Percentiles rank a stretch among this genome's conserved stretches.
Conservation (phyloP, 2,888 invertebrate genomes). For the Drosophila austrosaltans region DNA sequence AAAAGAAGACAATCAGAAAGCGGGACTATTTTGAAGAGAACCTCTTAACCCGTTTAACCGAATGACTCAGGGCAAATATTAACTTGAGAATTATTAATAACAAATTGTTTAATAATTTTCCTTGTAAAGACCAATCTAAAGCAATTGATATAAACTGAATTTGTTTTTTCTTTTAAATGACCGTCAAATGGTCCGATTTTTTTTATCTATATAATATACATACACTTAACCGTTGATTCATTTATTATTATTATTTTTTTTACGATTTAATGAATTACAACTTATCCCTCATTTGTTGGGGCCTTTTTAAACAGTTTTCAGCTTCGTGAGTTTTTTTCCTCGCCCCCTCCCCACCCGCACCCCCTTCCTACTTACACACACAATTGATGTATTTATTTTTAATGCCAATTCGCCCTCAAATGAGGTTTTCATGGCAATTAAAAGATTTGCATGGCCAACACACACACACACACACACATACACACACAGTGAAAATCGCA, state of each 20-base stretch:
- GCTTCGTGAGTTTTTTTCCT: neutral
- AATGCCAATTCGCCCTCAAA: conserved; percentile 63
- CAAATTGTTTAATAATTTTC: too few relatives aligned
- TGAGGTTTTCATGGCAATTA: conserved; percentile 77
- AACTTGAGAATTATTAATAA: too few relatives aligned
- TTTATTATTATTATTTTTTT: conserved; percentile 37
- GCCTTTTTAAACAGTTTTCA: conserved; percentile 36
- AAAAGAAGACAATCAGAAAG: too few relatives aligned
- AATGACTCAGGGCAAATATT: too few relatives aligned
- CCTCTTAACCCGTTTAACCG: too few relatives aligned
- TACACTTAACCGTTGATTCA: neutral
- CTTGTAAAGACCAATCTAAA: too few relatives aligned
- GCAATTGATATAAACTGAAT: too few relatives aligned
- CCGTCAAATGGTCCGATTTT: neutral
- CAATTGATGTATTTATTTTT: conserved; percentile 72
- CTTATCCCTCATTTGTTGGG: conserved; percentile 12
- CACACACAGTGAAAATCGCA: conserved; percentile 43
- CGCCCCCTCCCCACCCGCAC: neutral
- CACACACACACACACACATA: conserved; percentile 37
- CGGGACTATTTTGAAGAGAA: too few relatives aligned
- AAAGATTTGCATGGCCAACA: conserved; percentile 67
- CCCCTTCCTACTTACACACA: conserved; percentile 2
- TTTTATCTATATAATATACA: neutral
- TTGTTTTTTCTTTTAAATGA: too few relatives aligned
- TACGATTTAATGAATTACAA: conserved; percentile 16